Conservation (phyloP, 2,797 vertebrate genomes). For the Alectoris magna region DNA sequence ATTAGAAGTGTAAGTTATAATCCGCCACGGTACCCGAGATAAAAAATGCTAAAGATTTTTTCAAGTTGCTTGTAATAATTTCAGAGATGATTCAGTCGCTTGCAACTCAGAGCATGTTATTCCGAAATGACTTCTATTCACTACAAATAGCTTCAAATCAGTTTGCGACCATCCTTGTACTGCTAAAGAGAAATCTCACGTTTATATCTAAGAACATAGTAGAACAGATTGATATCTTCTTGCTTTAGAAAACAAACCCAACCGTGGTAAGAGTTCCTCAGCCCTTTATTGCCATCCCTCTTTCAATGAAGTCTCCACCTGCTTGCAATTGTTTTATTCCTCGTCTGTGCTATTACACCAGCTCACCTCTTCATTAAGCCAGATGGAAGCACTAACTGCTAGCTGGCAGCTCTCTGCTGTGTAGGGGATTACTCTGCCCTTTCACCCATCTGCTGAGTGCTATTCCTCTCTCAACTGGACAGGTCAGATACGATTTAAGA, state of each 20-base stretch:
- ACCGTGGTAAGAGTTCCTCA: background rate
- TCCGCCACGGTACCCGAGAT: background rate
- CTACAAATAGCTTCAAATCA: background rate
- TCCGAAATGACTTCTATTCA: background rate
- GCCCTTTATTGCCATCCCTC: background rate
- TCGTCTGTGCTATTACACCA: background rate
- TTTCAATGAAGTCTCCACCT: background rate
- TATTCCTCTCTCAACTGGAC: background rate
- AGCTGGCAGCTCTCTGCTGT: background rate
- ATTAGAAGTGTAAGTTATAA: background rate
- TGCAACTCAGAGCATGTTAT: background rate
- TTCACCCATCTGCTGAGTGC: background rate
- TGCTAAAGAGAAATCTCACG: background rate
- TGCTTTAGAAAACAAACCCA: background rate
- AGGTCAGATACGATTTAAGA: background rate
- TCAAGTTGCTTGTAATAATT: background rate
- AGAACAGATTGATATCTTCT: background rate
- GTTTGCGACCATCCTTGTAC: background rate
- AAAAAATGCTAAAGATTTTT: background rate
- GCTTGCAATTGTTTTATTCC: background rate
- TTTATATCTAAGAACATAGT: background rate
- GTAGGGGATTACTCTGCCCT: background rate
- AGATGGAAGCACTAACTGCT: rapidly evolving
- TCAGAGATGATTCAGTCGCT: background rate
- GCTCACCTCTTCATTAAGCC: background rate